Percentiles rank a stretch among this genome's conserved stretches.
phyloP scores from a whole-genome alignment of 2,797 vertebrate genomes.

The Xenentodon cancila region DNA sequence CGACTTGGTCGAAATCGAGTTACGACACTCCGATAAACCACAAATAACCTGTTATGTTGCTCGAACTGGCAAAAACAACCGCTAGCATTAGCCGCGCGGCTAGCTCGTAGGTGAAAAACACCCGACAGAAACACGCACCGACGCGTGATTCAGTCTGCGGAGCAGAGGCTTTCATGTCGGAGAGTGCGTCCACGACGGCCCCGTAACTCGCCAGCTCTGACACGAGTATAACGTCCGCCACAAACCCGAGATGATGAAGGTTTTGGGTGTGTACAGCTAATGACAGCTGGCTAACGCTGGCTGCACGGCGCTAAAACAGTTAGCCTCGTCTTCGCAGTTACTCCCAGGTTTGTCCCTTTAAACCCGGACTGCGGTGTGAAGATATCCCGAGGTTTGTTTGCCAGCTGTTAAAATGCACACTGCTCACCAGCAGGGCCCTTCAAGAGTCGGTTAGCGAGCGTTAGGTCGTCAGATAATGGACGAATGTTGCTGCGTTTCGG shows the following conservation, averaged over 20 bases:
- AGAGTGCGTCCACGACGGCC: background rate
- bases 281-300: conserved; percentile 66
- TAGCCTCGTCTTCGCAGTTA: background rate
- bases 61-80: conserved; percentile 43
- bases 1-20: conserved; percentile 50
- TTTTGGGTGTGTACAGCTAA: conserved; percentile 79
- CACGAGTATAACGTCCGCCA: conserved; percentile 4
- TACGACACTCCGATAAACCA: conserved; percentile 62
- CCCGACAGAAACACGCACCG: background rate
- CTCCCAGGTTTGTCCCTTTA: background rate
- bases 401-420: background rate
- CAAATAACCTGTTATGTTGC: conserved; percentile 68
- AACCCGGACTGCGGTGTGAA: background rate
- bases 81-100: conserved; percentile 47
- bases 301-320: conserved; percentile 34
- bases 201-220: background rate
- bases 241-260: conserved; percentile 52
- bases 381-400: background rate
- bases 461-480: conserved; percentile 47
- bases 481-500: conserved; percentile 47
- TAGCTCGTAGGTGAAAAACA: conserved; percentile 16
- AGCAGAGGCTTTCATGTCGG: too few relatives aligned
- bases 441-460: conserved; percentile 37
- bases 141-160: too few relatives aligned
- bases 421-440: conserved; percentile 43